These are phyloP conservation scores for Parnassius glacialis DNA, from an alignment of 2,888 invertebrate genomes.

Conservation along the genomic window DNA sequence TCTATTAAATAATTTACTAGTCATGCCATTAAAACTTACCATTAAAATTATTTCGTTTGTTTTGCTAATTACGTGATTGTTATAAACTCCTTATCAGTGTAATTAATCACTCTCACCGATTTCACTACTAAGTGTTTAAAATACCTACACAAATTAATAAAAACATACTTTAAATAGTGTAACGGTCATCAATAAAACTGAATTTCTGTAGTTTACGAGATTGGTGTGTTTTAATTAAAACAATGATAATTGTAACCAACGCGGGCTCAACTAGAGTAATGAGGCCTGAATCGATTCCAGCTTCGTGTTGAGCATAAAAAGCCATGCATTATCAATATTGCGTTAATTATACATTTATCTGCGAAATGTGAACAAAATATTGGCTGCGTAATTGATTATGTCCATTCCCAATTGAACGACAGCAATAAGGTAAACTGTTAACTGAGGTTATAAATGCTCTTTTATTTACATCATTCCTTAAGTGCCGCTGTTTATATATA, in stretches of 20 bases:
- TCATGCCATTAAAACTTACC: no score
- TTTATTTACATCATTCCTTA: background rate
- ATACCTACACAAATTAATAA: background rate
- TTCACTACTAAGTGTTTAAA: background rate
- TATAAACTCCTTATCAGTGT: no score
- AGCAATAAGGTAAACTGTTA: background rate
- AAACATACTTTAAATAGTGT: no score
- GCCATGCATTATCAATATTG: background rate
- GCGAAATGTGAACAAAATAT: background rate
- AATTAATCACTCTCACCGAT: background rate
- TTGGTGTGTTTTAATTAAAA: no score
- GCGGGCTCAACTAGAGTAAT: no score
- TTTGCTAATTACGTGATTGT: no score
- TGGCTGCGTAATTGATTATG: background rate
- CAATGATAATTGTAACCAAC: no score
- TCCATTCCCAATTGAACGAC: background rate
- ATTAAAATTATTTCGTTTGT: no score
- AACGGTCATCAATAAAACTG: no score
- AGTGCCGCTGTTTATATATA: background rate
- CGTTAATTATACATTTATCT: background rate
- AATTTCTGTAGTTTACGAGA: no score
- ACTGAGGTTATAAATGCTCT: background rate
- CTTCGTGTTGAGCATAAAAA: background rate
- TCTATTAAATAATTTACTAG: no score
- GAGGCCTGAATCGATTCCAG: no score